phyloP scores from a whole-genome alignment of 2,797 vertebrate species.

The Platyrinchus mystaceus region DNA sequence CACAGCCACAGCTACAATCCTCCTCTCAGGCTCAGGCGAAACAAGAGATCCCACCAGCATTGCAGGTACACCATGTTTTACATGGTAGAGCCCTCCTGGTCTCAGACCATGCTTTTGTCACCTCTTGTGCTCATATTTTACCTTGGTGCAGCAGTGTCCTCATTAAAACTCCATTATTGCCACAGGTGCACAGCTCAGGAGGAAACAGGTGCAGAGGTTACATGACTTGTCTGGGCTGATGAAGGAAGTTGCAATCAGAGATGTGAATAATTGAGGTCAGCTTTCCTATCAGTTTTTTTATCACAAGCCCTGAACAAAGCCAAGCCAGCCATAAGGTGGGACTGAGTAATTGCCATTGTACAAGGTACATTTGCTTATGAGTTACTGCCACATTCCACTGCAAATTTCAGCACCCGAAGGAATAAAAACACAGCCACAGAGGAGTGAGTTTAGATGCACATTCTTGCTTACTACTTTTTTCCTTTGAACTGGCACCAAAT shows the following conservation, averaged over 20 bases:
- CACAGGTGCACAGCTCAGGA: neutral
- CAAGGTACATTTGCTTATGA: neutral
- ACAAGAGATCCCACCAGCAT: neutral
- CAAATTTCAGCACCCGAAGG: neutral
- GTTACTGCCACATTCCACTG: neutral
- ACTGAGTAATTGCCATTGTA: neutral
- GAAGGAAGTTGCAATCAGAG: neutral
- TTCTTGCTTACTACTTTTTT: neutral
- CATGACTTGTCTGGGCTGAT: fast-evolving
- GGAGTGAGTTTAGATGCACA: neutral
- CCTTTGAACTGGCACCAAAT: neutral
- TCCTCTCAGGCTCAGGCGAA: neutral
- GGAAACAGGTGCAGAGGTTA: neutral
- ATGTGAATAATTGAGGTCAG: neutral
- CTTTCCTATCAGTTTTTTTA: neutral
- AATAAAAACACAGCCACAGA: neutral
- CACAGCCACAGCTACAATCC: fast-evolving
- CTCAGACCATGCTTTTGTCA: neutral
- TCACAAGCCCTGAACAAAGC: neutral
- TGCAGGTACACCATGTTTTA: neutral
- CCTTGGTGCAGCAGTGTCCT: neutral
- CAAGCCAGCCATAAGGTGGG: neutral
- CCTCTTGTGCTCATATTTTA: neutral
- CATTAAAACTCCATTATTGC: neutral
- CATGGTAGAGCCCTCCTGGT: neutral